Evolutionary conservation across 2,113 vertebrate genomes (phyloP), one percentile per base, ranked within the genome.

Genomic region (Lonchura striata): DNA sequence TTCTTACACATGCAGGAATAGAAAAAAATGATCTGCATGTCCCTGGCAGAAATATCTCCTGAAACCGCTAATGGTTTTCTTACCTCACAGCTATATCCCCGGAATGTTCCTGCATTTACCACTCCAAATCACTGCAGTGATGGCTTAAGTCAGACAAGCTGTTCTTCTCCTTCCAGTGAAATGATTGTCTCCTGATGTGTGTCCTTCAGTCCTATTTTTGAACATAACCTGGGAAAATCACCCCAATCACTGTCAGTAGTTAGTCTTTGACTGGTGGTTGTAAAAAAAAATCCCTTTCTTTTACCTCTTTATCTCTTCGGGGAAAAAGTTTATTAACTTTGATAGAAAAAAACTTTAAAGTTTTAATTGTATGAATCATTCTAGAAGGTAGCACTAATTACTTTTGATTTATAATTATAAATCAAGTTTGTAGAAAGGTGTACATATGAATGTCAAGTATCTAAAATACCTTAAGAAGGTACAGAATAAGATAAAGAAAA

Each of bases 11-110:
- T 68, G 47, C 17, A 63, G 31, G 46, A 91, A 79, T 84, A 64
- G 81, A 77, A 92, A 88, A 50, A 83, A 83, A 42, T 7, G 31
- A 92, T 72, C 88, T 92, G 61, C 19, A 10, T 49, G n/a, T 92
- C 75, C 71, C 53, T 94, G 93, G 84, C 82, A 94, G 90, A 84
- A 91, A 68, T 82, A 64, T 83, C 81, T 83, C 74, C 64, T 52
- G 61, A 89, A 96, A 88, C 42, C 22, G 21, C 41, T 88, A 80
- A 88, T 52, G 50, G 50, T 74, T 81, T 84, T 94, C 90, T 95
- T 92, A 86, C 47, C 92, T 88, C 82, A 72, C 61, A 80, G 28
- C 37, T 28, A 31, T 13, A 83, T 90, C 86, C 81, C 83, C 5
- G 27, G 76, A 92, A 74, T 7, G 2, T 85, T 83, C 44, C 68